Percentiles rank a stretch among this genome's conserved stretches.
These are phyloP conservation scores for Xanthorhoe designata DNA, from an alignment of 2,888 invertebrate genomes.

Conservation along the genomic window DNA sequence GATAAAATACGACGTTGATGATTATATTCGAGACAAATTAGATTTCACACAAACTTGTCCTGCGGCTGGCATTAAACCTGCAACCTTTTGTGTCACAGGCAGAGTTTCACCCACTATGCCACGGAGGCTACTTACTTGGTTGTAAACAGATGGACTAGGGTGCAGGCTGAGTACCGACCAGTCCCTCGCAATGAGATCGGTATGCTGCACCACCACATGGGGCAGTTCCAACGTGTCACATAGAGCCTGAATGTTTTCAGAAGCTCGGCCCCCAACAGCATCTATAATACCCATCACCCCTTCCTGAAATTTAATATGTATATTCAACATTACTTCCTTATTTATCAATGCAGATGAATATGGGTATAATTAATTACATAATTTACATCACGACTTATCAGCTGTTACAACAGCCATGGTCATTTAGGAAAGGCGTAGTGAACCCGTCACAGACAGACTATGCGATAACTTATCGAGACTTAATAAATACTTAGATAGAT, in stretches of 20 bases:
- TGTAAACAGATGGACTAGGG: slow-evolving; percentile 83
- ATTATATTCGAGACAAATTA: too few relatives aligned
- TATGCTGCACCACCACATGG: slow-evolving; percentile 92
- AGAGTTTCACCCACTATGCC: too few relatives aligned
- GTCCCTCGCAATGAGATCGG: slow-evolving; percentile 78
- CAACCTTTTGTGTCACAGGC: too few relatives aligned
- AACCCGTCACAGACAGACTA: too few relatives aligned
- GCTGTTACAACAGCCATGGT: too few relatives aligned
- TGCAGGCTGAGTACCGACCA: slow-evolving; percentile 89
- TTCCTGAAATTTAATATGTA: slow-evolving; percentile 70
- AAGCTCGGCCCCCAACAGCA: slow-evolving; percentile 89
- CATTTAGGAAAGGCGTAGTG: too few relatives aligned
- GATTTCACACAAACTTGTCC: too few relatives aligned
- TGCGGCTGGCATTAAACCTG: too few relatives aligned
- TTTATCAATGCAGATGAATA: not conserved
- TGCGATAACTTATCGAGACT: too few relatives aligned
- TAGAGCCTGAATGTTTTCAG: slow-evolving; percentile 93
- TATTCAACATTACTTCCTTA: not conserved
- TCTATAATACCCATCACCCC: slow-evolving; percentile 95
- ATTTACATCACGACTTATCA: too few relatives aligned
- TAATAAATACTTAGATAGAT: too few relatives aligned
- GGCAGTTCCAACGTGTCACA: slow-evolving; percentile 94
- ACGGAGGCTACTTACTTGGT: slow-evolving; percentile 57
- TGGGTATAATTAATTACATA: not conserved
- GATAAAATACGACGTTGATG: too few relatives aligned